Base-by-base conservation (phyloP, 1,140 invertebrate species). In the Onthophagus taurus region DNA sequence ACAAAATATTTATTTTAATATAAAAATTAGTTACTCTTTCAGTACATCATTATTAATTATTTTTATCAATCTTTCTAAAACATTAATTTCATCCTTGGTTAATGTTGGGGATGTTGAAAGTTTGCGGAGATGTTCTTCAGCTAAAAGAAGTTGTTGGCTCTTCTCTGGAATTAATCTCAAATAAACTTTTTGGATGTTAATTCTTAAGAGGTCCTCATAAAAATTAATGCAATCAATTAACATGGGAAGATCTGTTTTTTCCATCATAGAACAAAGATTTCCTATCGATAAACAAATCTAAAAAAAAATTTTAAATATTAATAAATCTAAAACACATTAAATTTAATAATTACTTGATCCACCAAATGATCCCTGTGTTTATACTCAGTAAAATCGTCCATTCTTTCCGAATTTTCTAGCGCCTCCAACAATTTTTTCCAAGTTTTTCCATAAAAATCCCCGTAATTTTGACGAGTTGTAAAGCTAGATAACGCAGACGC, bases 301-400 rank as follows among this genome's bases (percentile, higher is more conserved):
- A 11, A 52, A 57, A 36, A 26, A 34, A 12, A 42, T 33, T 33
- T 8, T 31, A 13, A 44, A 37, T 20, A 38, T 24, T 19, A 42
- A 31, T 29, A n/a, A 3, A 14, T 36, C 29, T 2, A 45, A 36
- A 39, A 21, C 19, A 2, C n/a, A n/a, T 21, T 20, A 20, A 14
- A 14, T 34, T 33, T 44, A 11, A 16, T 18, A 54, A 51, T 53
- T 47, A 75, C 73, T 57, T 83, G 82, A 52, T 83, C 77, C 33
- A 78, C 70, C 17, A 86, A 67, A 53, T 78, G 77, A 54, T 89
- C 85, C 36, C 80, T 75, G 64, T 90, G 86, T 52, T 80, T 76
- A 60, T 85, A 89, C 64, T 89, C 85, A 16, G 76, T 76, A 48
- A 79, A 87, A 56, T 84, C 85, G 31, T 79, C 77, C n/a, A 83